Percentiles rank a stretch among this genome's conserved stretches.
phyloP scores from a whole-genome alignment of 1,140 invertebrate genomes.

The Drosophila equinoxialis region DNA sequence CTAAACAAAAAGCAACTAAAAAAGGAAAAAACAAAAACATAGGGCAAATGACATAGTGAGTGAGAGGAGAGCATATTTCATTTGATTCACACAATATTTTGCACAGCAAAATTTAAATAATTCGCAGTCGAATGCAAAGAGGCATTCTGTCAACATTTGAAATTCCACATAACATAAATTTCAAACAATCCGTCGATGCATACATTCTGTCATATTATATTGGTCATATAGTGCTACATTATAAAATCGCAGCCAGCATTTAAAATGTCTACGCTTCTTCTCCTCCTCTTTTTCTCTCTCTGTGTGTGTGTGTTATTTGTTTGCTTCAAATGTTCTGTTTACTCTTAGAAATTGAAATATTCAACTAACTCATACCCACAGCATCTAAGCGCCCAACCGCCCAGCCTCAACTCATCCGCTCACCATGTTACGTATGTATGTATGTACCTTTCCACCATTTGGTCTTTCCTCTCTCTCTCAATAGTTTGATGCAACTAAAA shows the following conservation, averaged over 20 bases:
- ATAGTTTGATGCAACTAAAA: slow-evolving; percentile 31
- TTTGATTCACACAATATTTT: slow-evolving; percentile 61
- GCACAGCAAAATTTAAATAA: slow-evolving; percentile 55
- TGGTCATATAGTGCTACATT: background rate
- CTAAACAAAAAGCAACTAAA: slow-evolving; percentile 27
- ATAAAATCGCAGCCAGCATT: slow-evolving; percentile 10
- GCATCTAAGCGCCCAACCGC: slow-evolving; percentile 3
- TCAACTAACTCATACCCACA: slow-evolving; percentile 32
- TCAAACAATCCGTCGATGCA: slow-evolving; percentile 46
- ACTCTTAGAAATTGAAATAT: slow-evolving; percentile 64
- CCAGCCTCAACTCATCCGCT: background rate
- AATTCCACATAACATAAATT: slow-evolving; percentile 67
- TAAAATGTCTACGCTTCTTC: background rate
- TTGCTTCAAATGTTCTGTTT: slow-evolving; percentile 56
- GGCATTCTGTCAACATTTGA: slow-evolving; percentile 75
- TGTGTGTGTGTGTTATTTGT: slow-evolving; percentile 33
- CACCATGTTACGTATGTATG: too few species aligned
- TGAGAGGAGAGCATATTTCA: slow-evolving; percentile 49
- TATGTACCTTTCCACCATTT: background rate
- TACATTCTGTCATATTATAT: slow-evolving; percentile 11
- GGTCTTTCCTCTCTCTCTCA: background rate
- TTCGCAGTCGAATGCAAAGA: slow-evolving; percentile 37
- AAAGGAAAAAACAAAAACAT: slow-evolving; percentile 2
- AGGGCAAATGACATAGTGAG: slow-evolving; percentile 2
- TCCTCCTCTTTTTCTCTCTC: background rate